These are phyloP conservation scores for Cantharis nigra DNA, from an alignment of 2,888 invertebrate species.

Conservation along the genomic window DNA sequence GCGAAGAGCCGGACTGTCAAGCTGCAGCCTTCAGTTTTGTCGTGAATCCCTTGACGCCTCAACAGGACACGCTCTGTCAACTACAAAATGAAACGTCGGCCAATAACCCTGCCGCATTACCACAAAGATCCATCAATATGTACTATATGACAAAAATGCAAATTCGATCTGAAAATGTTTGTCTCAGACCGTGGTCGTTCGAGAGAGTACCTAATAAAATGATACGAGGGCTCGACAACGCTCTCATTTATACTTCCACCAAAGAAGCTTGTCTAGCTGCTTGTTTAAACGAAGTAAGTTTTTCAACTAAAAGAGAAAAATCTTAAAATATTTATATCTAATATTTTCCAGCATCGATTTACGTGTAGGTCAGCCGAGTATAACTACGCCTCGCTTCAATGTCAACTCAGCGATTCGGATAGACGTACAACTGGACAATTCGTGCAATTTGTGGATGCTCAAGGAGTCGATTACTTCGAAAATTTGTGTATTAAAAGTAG, in stretches of 20 bases:
- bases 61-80: conserved; percentile 89
- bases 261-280: conserved; percentile 93
- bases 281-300: conserved; percentile 82
- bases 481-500: conserved; percentile 84
- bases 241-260: conserved; percentile 89
- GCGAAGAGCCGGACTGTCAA: conserved; percentile 89
- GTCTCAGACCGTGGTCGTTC: conserved; percentile 90
- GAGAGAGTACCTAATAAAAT: conserved; percentile 92
- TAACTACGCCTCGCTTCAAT: conserved; percentile 90
- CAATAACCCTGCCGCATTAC: conserved; percentile 83
- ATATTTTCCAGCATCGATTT: conserved; percentile 74
- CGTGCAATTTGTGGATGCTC: conserved; percentile 88
- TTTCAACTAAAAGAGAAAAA: neutral
- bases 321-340: neutral
- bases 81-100: conserved; percentile 92
- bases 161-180: conserved; percentile 89
- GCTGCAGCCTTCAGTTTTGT: conserved; percentile 94
- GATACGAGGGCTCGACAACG: conserved; percentile 87
- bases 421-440: conserved; percentile 85
- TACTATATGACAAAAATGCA: conserved; percentile 95
- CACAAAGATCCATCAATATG: conserved; percentile 85
- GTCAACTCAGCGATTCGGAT: conserved; percentile 89
- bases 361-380: conserved; percentile 91
- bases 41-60: conserved; percentile 87
- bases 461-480: conserved; percentile 83